These are phyloP conservation scores for Ornithoptera alexandrae DNA, from an alignment of 2,888 invertebrate species.

Conservation along the genomic window DNA sequence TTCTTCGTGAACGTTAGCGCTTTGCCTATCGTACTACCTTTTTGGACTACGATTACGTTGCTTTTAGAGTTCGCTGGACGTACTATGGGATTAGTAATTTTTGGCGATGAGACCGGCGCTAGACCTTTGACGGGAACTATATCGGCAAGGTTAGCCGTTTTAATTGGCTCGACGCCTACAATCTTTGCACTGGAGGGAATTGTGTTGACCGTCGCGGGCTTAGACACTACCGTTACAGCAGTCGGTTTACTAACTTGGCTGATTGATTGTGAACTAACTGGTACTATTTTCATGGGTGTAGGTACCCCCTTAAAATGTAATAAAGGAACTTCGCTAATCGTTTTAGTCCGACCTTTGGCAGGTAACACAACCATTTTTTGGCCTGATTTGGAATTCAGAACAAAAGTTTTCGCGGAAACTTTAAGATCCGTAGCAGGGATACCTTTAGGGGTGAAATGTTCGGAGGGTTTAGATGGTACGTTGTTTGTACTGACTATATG, in stretches of 20 bases:
- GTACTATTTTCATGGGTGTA: slow-evolving; percentile 71
- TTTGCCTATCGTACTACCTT: slow-evolving; percentile 76
- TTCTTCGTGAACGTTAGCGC: slow-evolving; percentile 71
- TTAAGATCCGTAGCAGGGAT: slow-evolving; percentile 74
- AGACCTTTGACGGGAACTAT: slow-evolving; percentile 71
- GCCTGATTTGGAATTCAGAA: slow-evolving; percentile 72
- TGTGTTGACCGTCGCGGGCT: slow-evolving; percentile 53
- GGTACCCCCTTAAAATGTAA: slow-evolving; percentile 72
- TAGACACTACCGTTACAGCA: slow-evolving; percentile 58
- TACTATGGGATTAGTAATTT: slow-evolving; percentile 68
- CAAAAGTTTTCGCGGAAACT: slow-evolving; percentile 73
- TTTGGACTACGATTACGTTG: slow-evolving; percentile 81
- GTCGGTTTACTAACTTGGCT: slow-evolving; percentile 51
- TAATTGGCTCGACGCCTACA: slow-evolving; percentile 51
- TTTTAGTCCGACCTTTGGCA: slow-evolving; percentile 65
- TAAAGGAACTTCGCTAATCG: slow-evolving; percentile 62
- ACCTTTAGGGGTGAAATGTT: slow-evolving; percentile 68
- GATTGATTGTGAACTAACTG: slow-evolving; percentile 63
- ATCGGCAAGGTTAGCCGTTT: slow-evolving; percentile 72
- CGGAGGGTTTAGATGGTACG: slow-evolving; percentile 55
- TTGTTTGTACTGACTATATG: slow-evolving; percentile 52
- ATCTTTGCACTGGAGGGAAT: slow-evolving; percentile 56
- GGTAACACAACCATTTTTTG: slow-evolving; percentile 77
- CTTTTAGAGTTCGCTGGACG: slow-evolving; percentile 74
- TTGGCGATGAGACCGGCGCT: slow-evolving; percentile 60